These are phyloP conservation scores for Eremobia ochroleuca DNA, from an alignment of 2,888 invertebrate species.

Conservation along the genomic window DNA sequence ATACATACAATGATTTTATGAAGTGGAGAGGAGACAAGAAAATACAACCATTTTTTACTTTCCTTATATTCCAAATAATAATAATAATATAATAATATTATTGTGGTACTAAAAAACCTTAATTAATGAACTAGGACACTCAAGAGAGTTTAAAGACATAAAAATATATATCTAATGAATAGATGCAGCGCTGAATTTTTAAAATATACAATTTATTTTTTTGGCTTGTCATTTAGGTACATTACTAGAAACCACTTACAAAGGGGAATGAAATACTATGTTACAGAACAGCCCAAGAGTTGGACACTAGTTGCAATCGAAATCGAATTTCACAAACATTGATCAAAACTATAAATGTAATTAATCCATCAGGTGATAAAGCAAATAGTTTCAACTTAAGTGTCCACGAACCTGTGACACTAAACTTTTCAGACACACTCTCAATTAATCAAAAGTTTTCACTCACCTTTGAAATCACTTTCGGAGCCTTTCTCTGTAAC, in stretches of 20 bases:
- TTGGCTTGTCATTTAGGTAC: neutral
- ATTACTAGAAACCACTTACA: neutral
- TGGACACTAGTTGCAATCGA: neutral
- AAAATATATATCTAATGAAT: neutral
- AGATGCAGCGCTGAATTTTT: neutral
- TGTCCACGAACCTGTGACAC: neutral
- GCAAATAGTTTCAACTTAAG: constrained; percentile 16
- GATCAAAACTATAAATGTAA: constrained; percentile 9
- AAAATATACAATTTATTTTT: neutral
- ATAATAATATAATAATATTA: no score
- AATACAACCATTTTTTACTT: no score
- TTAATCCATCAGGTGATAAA: constrained; percentile 25
- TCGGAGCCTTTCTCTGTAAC: constrained; percentile 15
- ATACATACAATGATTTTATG: no score
- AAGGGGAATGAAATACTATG: neutral
- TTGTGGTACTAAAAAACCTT: neutral
- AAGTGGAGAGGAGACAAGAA: no score
- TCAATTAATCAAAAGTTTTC: constrained; percentile 25
- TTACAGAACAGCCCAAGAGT: neutral
- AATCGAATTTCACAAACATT: constrained; percentile 34
- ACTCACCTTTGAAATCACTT: constrained; percentile 55
- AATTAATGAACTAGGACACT: neutral
- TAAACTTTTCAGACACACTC: constrained; percentile 36
- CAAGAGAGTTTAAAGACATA: neutral
- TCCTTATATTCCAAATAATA: no score